phyloP scores from a whole-genome alignment of 2,113 vertebrate genomes.

The Hassar affinis region DNA sequence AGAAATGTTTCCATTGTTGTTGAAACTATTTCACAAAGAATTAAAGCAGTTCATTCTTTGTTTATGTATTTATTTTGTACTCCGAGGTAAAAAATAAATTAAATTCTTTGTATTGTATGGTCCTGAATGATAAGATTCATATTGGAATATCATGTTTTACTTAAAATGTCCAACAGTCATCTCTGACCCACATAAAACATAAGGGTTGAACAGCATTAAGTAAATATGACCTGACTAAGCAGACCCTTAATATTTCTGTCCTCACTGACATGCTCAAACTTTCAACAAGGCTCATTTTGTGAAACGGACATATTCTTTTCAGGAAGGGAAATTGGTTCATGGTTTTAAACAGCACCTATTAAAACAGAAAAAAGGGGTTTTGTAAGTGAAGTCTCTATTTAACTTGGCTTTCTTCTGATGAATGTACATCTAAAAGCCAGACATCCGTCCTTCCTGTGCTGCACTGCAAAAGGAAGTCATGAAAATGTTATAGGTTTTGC shows the following conservation, averaged over 20 bases:
- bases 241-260: background rate
- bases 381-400: constrained; percentile 49
- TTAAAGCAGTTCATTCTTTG: no score
- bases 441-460: constrained; percentile 51
- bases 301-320: background rate
- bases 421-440: constrained; percentile 43
- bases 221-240: background rate
- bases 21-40: no score
- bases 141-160: background rate
- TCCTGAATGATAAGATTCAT: background rate
- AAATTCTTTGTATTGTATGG: background rate
- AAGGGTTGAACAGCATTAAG: background rate
- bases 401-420: constrained; percentile 58
- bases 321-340: background rate
- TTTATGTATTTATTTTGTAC: no score
- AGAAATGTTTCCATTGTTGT: no score
- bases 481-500: constrained; percentile 58
- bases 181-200: no score
- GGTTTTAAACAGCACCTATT: constrained; percentile 27
- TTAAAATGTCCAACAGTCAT: background rate
- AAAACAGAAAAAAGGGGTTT: constrained; percentile 19
- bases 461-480: constrained; percentile 51
- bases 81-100: background rate
- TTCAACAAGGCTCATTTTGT: background rate
- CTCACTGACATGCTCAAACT: background rate